Percentiles rank a stretch among this genome's conserved stretches.
Conservation (phyloP, 2,113 vertebrate species). For the Jacana jacana region DNA sequence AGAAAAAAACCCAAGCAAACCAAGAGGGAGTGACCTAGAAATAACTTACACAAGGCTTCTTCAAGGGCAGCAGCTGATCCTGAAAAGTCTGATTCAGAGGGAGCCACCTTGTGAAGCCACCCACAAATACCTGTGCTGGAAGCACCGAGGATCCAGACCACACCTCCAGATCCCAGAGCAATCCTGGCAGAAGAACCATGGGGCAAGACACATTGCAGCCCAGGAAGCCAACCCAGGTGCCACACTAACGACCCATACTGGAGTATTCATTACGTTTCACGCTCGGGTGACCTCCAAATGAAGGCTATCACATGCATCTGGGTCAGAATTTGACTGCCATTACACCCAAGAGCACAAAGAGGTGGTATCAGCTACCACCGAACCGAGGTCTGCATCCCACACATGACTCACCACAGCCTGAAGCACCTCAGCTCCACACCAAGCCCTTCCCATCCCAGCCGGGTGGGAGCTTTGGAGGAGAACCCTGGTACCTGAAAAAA, state of each 20-base stretch:
- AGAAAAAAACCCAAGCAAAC: too few species aligned
- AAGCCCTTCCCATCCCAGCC: neutral
- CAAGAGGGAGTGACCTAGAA: neutral
- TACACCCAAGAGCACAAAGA: neutral
- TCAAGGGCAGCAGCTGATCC: neutral
- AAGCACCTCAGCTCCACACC: neutral
- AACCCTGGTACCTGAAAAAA: neutral
- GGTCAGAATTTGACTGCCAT: slow-evolving; percentile 51
- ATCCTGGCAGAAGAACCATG: neutral
- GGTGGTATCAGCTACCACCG: neutral
- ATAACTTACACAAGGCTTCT: neutral
- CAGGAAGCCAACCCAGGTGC: neutral
- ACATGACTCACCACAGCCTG: neutral
- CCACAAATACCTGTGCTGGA: neutral
- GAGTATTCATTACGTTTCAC: neutral
- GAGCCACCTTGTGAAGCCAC: rapidly evolving
- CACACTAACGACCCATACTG: neutral
- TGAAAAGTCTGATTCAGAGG: neutral
- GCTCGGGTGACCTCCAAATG: neutral
- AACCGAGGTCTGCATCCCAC: neutral
- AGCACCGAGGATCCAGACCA: neutral
- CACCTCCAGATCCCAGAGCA: neutral
- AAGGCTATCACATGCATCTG: slow-evolving; percentile 32
- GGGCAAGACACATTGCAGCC: neutral
- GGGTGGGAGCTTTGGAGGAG: neutral